Percentiles rank a stretch among this genome's conserved stretches.
Evolutionary conservation across 2,888 invertebrate species (phyloP).

Genomic region (Oscheius sp.): DNA sequence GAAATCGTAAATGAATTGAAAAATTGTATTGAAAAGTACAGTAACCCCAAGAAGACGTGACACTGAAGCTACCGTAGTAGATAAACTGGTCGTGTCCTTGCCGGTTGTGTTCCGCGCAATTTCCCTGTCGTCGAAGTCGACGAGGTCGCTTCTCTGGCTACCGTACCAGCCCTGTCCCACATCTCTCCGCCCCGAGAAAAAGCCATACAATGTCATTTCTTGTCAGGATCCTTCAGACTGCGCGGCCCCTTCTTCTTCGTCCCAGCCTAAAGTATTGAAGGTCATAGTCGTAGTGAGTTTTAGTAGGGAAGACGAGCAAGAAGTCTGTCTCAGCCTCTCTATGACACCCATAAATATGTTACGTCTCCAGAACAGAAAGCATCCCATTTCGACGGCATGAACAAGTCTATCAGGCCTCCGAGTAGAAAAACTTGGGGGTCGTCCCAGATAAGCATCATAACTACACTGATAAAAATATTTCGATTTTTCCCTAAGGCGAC

Average conservation of each 20-base stretch:
- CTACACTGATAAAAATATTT: too few species aligned
- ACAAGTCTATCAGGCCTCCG: conserved; percentile 16
- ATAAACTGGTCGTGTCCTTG: conserved; percentile 34
- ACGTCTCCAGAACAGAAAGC: too few species aligned
- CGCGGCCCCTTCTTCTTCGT: conserved; percentile 30
- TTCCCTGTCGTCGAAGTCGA: background rate
- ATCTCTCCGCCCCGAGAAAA: conserved; percentile 28
- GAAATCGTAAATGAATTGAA: too few species aligned
- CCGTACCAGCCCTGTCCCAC: conserved; percentile 11
- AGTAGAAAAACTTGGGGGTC: conserved; percentile 11
- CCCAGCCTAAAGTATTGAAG: background rate
- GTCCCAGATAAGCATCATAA: too few species aligned
- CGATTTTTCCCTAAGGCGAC: too few species aligned
- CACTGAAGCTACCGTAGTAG: conserved; percentile 28
- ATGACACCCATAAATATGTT: too few species aligned
- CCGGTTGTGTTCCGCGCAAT: conserved; percentile 35
- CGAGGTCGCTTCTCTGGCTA: conserved; percentile 16
- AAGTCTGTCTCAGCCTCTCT: too few species aligned
- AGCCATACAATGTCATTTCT: conserved; percentile 33
- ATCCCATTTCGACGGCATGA: too few species aligned
- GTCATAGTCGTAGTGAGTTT: too few species aligned
- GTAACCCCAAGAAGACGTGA: conserved; percentile 6
- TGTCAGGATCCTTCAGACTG: conserved; percentile 31
- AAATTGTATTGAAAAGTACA: background rate
- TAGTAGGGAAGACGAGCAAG: background rate